Evolutionary conservation across 2,888 invertebrate genomes (phyloP), one percentile per base, ranked within the genome.

Genomic region (Tetramorium bicarinatum): DNA sequence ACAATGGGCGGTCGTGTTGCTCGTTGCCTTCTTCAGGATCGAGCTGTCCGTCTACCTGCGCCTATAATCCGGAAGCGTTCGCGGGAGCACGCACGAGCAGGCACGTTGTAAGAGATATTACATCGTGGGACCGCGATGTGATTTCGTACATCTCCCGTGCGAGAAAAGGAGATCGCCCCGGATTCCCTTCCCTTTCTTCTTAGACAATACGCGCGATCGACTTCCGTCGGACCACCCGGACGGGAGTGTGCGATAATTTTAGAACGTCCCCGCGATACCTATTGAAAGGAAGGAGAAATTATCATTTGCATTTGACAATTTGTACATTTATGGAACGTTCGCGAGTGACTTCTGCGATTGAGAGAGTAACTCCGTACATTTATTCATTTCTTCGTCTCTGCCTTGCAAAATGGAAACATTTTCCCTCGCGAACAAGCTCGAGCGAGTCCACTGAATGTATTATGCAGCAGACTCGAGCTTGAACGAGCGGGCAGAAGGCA

Each of bases 1-100:
- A 87, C 90, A 91, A 91, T 89, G 85, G 90, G 85, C 86, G 88
- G 89, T 91, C 91, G 92, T 91, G 91, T 89, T 91, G 79, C 87
- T 88, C 86, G 84, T 91, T 88, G 87, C 88, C 84, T 90, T 89
- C 79, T 76, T 67, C 87, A 84, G 91, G 91, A 91, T 91, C 82
- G 85, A 84, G 80, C 81, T 79, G 80, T 67, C 79, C 83, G 82
- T 85, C 82, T 90, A 88, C 91, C 89, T 91, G 91, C 81, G 81
- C 52, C 88, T 89, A 84, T 90, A 90, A 90, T 93, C 92, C 92
- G 89, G 86, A 89, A 91, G 89, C 85, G 85, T 88, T 88, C 89
- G 90, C 90, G 85, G 84, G 87, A 92, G 87, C 92, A 93, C 92
- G 92, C 88, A 90, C 90, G 66, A 47, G 89, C 82, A 84, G 76